Conservation (phyloP, 1,140 invertebrate genomes). For the Notospermus geniculatus region DNA sequence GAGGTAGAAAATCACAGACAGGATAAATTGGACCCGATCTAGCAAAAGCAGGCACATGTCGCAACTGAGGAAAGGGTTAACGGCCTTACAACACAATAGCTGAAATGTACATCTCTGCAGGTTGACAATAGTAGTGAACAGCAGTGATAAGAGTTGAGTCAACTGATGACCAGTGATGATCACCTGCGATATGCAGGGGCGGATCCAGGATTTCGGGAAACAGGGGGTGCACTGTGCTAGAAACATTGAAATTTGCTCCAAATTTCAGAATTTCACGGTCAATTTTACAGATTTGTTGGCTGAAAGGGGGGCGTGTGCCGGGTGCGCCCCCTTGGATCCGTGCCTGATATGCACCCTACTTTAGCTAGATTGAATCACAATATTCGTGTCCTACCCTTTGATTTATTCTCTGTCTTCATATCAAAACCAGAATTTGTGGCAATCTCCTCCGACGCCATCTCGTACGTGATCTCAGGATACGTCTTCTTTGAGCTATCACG, state of each 20-base stretch:
- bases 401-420: constrained; percentile 50
- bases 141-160: neutral
- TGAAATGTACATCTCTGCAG: too few relatives aligned
- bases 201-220: too few relatives aligned
- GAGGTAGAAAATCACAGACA: neutral
- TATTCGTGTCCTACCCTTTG: constrained; percentile 37
- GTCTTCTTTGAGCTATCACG: constrained; percentile 46
- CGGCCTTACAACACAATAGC: too few relatives aligned
- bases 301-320: too few relatives aligned
- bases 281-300: too few relatives aligned
- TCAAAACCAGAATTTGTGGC: constrained; percentile 61
- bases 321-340: too few relatives aligned
- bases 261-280: neutral
- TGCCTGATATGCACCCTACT: neutral
- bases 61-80: too few relatives aligned
- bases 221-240: too few relatives aligned
- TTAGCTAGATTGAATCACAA: constrained; percentile 5
- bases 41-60: too few relatives aligned
- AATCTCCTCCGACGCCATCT: constrained; percentile 64
- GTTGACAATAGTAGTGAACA: neutral
- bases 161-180: neutral
- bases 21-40: neutral
- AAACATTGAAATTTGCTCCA: too few relatives aligned
- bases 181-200: too few relatives aligned
- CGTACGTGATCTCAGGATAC: constrained; percentile 59